Base-by-base conservation (phyloP, 2,888 invertebrate genomes). In the Drosophila quinaria region DNA sequence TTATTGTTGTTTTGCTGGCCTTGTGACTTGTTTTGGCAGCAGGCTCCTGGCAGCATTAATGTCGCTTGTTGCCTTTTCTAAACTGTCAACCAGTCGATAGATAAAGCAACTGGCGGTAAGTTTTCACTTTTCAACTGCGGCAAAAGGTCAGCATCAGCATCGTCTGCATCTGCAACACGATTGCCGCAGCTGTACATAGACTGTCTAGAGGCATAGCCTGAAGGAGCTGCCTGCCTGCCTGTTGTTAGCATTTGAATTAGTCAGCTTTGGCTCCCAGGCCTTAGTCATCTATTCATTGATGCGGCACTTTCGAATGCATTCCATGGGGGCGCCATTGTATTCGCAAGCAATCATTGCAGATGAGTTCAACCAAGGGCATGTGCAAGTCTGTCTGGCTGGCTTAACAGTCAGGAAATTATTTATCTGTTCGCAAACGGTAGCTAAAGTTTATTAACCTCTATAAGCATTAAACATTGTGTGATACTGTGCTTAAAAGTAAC, bases 121-220 rank as follows among this genome's bases (percentile, higher is more conserved):
- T 89, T 87, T 87, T 87, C 86, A 87, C 86, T 87, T 87, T 87
- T 89, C 85, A 84, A 66, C 70, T 58, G 70, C 54, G 49, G 66
- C 22, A 81, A 81, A 89, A 87, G 86, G 89, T 87, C 89, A 85
- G 51, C 68, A 44, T 89, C 89, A 85, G 51, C 68, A 44, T 25
- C 54, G 17, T 50, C 64, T 29, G 55, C 51, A 61, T 35, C 60
- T 50, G 58, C 73, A 67, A 49, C 50, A 54, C 61, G 61, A 54
- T 58, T 47, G 47, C 37, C 50, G 41, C 67, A 69, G 50, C 73
- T 77, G 65, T 47, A 22, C 22, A 22, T 22, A 55, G 56, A 35
- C 37, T 62, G 61, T 35, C 66, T 60, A 22, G 17, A n/a, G 17
- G 59, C 46, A 46, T 35, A 35, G 74, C 71, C 59, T 55, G 47